A percentile compares a stretch with the other conserved stretches of the same genome.
Conservation (phyloP, 2,888 invertebrate genomes). For the Lumbricus terrestris region DNA sequence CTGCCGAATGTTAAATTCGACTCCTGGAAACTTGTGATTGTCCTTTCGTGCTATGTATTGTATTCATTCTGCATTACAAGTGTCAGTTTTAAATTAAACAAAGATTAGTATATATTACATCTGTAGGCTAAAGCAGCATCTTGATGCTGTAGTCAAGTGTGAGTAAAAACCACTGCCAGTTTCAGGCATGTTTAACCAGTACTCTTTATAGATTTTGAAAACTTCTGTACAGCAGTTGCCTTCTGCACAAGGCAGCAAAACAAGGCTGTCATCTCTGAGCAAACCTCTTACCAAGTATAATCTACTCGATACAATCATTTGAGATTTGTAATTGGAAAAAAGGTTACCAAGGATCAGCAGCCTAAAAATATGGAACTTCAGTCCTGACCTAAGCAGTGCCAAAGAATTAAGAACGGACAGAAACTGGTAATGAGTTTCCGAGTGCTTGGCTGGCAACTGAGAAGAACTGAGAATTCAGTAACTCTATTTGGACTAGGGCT, state of each 20-base stretch:
- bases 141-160: background rate
- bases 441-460: background rate
- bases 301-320: background rate
- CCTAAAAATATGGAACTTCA: background rate
- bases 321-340: background rate
- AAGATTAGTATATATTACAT: too few species aligned
- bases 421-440: too few species aligned
- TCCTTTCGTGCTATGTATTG: too few species aligned
- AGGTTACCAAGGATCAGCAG: background rate
- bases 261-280: background rate
- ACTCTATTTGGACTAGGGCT: background rate
- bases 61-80: too few species aligned
- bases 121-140: background rate
- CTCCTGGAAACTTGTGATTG: too few species aligned
- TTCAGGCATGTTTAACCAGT: background rate
- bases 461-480: background rate
- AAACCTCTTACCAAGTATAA: too few species aligned
- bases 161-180: background rate
- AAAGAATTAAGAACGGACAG: background rate
- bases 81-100: too few species aligned
- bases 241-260: too few species aligned
- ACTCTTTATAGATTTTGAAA: background rate
- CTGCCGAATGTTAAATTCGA: too few species aligned
- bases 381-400: background rate
- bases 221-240: background rate